Conservation (phyloP, 1,140 invertebrate species). For the Zaprionus inermis region DNA sequence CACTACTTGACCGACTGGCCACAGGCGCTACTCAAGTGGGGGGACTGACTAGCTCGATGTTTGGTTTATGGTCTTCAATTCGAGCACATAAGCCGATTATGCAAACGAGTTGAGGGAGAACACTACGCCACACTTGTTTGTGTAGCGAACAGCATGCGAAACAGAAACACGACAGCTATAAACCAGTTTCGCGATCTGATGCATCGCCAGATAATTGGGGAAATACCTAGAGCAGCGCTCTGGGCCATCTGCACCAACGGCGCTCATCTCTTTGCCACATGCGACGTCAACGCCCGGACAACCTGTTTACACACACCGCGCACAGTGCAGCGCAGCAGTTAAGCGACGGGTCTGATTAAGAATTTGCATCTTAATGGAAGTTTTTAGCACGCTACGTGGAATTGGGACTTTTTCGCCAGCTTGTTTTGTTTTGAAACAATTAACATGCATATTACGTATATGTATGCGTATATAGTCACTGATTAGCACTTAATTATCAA, state of each 20-base stretch:
- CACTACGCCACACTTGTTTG: no score
- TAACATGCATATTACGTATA: background rate
- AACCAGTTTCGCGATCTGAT: constrained; percentile 38
- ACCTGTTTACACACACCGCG: constrained; percentile 1
- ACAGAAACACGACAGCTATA: background rate
- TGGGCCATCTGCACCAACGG: background rate
- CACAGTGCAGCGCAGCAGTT: background rate
- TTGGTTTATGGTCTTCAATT: constrained; percentile 50
- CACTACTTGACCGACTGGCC: constrained; percentile 35
- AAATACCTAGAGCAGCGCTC: constrained; percentile 33
- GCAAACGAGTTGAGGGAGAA: background rate
- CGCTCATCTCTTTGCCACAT: background rate
- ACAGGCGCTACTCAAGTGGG: constrained; percentile 12
- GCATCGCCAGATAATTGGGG: constrained; percentile 50
- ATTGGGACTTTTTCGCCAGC: background rate
- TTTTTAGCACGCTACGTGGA: background rate
- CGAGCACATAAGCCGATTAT: constrained; percentile 47
- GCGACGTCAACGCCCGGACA: background rate
- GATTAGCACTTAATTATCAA: background rate
- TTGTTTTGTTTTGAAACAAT: constrained; percentile 6
- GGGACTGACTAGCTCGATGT: constrained; percentile 25
- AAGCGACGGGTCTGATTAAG: background rate
- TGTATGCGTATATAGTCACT: background rate
- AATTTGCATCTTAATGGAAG: constrained; percentile 7
- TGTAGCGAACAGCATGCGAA: background rate